phyloP scores from a whole-genome alignment of 2,113 vertebrate species.

The Laterallus jamaicensis region DNA sequence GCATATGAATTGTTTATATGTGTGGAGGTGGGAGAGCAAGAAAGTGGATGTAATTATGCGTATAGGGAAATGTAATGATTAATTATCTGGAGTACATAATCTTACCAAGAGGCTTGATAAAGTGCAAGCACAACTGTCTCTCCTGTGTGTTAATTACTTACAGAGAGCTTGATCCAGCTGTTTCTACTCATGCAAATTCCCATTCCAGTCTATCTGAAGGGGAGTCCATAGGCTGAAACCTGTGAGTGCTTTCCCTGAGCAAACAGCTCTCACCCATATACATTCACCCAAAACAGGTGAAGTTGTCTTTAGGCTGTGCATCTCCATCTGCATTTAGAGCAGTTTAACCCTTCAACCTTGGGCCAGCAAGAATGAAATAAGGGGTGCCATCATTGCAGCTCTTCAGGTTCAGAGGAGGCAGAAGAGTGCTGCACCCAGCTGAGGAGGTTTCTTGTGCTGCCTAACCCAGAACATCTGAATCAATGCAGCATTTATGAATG shows the following conservation, averaged over 20 bases:
- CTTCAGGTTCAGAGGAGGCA: not conserved
- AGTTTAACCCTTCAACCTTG: not conserved
- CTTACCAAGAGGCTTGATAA: conserved; percentile 65
- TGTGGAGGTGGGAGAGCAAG: conserved; percentile 46
- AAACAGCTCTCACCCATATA: not conserved
- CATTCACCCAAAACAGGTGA: not conserved
- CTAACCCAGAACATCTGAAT: not conserved
- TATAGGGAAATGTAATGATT: conserved; percentile 71
- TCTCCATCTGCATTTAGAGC: not conserved
- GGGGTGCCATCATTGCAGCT: not conserved
- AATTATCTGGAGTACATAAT: conserved; percentile 72
- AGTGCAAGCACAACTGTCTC: conserved; percentile 53
- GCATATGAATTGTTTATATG: conserved; percentile 61
- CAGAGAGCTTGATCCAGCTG: conserved; percentile 49
- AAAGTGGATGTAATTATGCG: conserved; percentile 68
- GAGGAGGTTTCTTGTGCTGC: not conserved
- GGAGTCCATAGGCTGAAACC: not conserved
- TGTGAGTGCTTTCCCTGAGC: not conserved
- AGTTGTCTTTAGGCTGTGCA: not conserved
- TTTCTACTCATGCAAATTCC: conserved; percentile 43
- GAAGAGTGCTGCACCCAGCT: not conserved
- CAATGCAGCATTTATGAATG: not conserved
- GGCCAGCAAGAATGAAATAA: not conserved
- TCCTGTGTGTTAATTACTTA: conserved; percentile 63
- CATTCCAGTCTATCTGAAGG: not conserved